Conservation (phyloP, 2,888 invertebrate species). For the Itoplectis maculator region DNA sequence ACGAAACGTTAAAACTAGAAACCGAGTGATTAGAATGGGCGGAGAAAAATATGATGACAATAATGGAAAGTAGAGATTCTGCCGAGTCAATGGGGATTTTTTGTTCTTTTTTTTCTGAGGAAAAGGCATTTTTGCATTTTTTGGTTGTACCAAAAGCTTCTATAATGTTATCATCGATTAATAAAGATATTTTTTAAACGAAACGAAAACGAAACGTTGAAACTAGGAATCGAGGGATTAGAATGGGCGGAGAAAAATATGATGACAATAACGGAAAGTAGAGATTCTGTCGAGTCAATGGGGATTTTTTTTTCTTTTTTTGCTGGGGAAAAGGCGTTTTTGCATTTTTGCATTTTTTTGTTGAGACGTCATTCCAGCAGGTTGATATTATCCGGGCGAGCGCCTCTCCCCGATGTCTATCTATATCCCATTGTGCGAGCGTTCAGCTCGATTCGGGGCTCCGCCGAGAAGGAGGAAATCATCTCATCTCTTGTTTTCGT, state of each 20-base stretch:
- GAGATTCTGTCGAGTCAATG: slow-evolving; percentile 19
- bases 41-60: background rate
- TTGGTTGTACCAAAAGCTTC: too few relatives aligned
- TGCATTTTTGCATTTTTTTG: too few relatives aligned
- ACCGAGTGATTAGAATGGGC: slow-evolving; percentile 28
- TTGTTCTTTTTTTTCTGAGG: background rate
- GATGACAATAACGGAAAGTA: slow-evolving; percentile 23
- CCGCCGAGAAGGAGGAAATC: background rate
- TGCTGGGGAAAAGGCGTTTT: background rate
- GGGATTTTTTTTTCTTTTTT: background rate
- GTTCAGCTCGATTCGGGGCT: background rate
- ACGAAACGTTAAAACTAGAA: too few relatives aligned
- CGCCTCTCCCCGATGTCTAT: slow-evolving; percentile 22
- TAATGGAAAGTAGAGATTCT: slow-evolving; percentile 23
- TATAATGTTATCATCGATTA: too few relatives aligned
- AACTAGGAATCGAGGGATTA: slow-evolving; percentile 28
- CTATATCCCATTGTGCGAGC: slow-evolving; percentile 34
- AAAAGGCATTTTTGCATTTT: slow-evolving; percentile 12
- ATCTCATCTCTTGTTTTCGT: slow-evolving; percentile 49
- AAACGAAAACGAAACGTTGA: too few relatives aligned
- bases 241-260: background rate
- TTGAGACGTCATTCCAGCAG: slow-evolving; percentile 31
- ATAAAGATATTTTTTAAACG: too few relatives aligned
- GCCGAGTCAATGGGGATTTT: background rate
- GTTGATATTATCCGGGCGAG: slow-evolving; percentile 19